These are phyloP conservation scores for Chondrosia reniformis DNA, from an alignment of 37 sponge, comb jelly and placozoan genomes.

Conservation along the genomic window DNA sequence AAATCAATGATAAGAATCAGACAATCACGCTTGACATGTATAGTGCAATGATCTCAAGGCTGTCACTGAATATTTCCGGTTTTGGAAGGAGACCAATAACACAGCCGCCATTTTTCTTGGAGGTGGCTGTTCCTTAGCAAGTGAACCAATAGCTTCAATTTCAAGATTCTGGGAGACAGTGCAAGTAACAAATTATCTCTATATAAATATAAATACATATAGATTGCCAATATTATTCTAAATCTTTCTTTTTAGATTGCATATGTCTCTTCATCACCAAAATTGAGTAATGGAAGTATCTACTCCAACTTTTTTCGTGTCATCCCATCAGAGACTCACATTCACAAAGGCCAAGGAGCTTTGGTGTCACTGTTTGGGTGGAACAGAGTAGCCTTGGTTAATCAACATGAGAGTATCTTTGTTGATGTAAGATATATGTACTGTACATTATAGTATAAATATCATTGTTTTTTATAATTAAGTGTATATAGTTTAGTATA, in stretches of 20 bases:
- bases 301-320: background rate
- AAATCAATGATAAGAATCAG: background rate
- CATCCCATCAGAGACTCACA: background rate
- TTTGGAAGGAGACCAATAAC: background rate
- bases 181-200: background rate
- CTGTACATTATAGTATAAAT: background rate
- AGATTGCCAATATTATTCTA: too few species aligned
- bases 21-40: background rate
- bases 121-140: background rate
- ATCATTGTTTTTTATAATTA: too few species aligned
- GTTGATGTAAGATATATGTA: background rate
- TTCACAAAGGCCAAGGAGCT: background rate
- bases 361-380: background rate
- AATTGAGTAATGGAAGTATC: background rate
- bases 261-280: background rate
- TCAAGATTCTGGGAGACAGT: background rate
- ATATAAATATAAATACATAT: too few species aligned
- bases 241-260: too few species aligned
- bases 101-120: background rate
- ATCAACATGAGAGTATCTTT: background rate
- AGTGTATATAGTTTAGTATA: too few species aligned
- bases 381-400: background rate
- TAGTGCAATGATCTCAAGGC: background rate
- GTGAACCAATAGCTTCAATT: background rate
- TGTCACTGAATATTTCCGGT: background rate